phyloP scores from a whole-genome alignment of 2,888 invertebrate species.

The Ectemnius lituratus region DNA sequence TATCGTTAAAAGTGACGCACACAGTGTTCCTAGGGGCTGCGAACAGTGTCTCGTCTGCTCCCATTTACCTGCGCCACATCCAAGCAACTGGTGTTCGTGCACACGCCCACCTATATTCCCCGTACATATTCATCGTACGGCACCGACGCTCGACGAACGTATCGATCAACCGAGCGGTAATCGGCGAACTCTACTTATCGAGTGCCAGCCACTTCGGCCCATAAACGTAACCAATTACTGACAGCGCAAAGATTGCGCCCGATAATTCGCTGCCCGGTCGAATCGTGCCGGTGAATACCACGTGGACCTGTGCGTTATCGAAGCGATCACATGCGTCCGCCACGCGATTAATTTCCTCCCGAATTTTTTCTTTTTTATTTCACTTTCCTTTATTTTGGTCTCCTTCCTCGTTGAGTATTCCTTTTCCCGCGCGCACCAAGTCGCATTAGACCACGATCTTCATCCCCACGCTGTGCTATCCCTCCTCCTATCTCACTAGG shows the following conservation, averaged over 20 bases:
- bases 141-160: slow-evolving; percentile 18
- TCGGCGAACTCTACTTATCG: not conserved
- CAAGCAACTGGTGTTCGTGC: slow-evolving; percentile 68
- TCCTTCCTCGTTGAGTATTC: slow-evolving; percentile 59
- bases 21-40: slow-evolving; percentile 8
- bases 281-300: slow-evolving; percentile 28
- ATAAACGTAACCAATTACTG: slow-evolving; percentile 32
- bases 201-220: not conserved
- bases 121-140: slow-evolving; percentile 32
- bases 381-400: slow-evolving; percentile 44
- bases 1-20: not conserved
- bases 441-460: slow-evolving; percentile 53
- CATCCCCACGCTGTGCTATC: slow-evolving; percentile 36
- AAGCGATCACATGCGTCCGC: slow-evolving; percentile 10
- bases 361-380: not conserved
- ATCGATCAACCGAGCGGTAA: slow-evolving; percentile 17
- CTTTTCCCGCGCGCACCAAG: slow-evolving; percentile 51
- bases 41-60: slow-evolving; percentile 23
- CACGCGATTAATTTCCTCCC: slow-evolving; percentile 48
- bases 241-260: not conserved
- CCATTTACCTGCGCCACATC: slow-evolving; percentile 52
- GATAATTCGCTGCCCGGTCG: not conserved
- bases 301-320: slow-evolving; percentile 16
- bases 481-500: slow-evolving; percentile 50
- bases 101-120: slow-evolving; percentile 34